A percentile compares a stretch with the other conserved stretches of the same genome.
Evolutionary conservation across 2,113 vertebrate genomes (phyloP).

Genomic region (Lipophrys pholis): DNA sequence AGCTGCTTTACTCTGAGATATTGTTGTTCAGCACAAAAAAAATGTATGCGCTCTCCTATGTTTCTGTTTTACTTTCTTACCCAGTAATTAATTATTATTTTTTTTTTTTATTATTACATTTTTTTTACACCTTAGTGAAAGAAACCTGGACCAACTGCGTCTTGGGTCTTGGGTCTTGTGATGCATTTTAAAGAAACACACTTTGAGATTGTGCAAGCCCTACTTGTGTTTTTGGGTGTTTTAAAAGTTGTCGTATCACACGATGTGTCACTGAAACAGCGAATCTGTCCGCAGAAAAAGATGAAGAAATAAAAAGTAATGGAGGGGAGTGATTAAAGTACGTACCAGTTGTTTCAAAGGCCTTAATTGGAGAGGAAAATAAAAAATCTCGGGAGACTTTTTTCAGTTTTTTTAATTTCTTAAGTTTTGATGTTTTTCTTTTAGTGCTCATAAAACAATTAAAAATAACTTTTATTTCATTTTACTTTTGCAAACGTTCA

Average conservation of each 20-base stretch:
- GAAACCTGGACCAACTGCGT: slow-evolving; percentile 87
- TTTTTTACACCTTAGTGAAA: slow-evolving; percentile 83
- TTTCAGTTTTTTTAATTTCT: slow-evolving; percentile 67
- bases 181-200: slow-evolving; percentile 92
- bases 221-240: slow-evolving; percentile 91
- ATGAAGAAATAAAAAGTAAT: not conserved
- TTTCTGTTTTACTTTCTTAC: slow-evolving; percentile 48
- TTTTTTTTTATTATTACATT: too few relatives aligned
- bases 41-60: slow-evolving; percentile 79
- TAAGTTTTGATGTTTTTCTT: slow-evolving; percentile 55
- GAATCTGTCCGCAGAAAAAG: slow-evolving; percentile 50
- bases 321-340: not conserved
- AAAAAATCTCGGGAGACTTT: slow-evolving; percentile 54
- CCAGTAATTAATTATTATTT: slow-evolving; percentile 70
- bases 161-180: slow-evolving; percentile 89
- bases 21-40: slow-evolving; percentile 80
- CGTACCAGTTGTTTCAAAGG: slow-evolving; percentile 76
- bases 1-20: slow-evolving; percentile 83
- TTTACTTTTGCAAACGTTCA: slow-evolving; percentile 67
- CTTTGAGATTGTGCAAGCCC: slow-evolving; percentile 90
- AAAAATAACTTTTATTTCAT: slow-evolving; percentile 71
- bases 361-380: slow-evolving; percentile 67
- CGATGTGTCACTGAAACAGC: slow-evolving; percentile 76
- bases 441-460: slow-evolving; percentile 75
- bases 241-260: slow-evolving; percentile 83